Evolutionary conservation across 2,113 vertebrate genomes (phyloP).

Genomic region (Psephotus haematonotus): DNA sequence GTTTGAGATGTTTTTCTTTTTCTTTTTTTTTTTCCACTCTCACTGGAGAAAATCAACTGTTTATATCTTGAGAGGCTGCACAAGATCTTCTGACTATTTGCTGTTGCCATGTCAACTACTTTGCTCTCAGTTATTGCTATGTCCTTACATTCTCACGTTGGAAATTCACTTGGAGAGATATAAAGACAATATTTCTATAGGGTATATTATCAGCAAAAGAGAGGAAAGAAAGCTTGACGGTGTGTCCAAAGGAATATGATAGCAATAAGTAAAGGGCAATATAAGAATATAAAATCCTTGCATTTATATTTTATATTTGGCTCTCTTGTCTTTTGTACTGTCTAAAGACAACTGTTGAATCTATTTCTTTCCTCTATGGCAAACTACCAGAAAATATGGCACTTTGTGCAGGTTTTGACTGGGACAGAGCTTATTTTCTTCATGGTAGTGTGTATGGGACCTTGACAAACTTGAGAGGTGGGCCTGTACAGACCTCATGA

Average conservation of each 20-base stretch:
- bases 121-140: not conserved
- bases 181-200: not conserved
- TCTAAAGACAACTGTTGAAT: not conserved
- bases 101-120: slow-evolving; percentile 46
- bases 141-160: not conserved
- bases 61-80: not conserved
- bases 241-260: not conserved
- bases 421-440: not conserved
- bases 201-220: not conserved
- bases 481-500: not conserved
- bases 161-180: not conserved
- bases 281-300: not conserved
- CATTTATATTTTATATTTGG: not conserved
- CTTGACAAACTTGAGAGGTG: not conserved
- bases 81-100: slow-evolving; percentile 6
- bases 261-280: not conserved
- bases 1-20: not conserved
- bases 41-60: not conserved
- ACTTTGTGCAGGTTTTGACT: not conserved
- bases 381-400: not conserved
- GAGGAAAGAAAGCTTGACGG: not conserved
- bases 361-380: not conserved
- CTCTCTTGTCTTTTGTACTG: not conserved
- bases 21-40: accelerated
- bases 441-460: not conserved